Percentiles rank a stretch among this genome's conserved stretches.
These are phyloP conservation scores for Sinodicranocentrus sp. DNA, from an alignment of 2,888 invertebrate species.

Conservation along the genomic window DNA sequence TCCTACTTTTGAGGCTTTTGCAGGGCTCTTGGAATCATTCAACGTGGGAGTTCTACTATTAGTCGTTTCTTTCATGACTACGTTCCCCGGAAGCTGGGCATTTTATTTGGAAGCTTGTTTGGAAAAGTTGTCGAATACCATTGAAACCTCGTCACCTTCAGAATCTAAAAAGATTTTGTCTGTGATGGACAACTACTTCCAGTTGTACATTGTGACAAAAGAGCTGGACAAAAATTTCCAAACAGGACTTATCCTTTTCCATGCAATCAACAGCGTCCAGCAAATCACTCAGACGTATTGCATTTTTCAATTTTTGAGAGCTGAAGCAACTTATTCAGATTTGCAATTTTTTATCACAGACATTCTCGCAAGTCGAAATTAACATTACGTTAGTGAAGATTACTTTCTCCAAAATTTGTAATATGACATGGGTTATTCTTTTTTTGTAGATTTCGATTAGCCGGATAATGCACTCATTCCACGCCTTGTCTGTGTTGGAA, in stretches of 20 bases:
- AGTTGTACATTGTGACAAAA: background rate
- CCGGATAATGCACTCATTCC: background rate
- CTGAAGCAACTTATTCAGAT: background rate
- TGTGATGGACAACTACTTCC: background rate
- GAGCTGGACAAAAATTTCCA: background rate
- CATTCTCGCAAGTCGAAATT: background rate
- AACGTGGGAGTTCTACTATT: background rate
- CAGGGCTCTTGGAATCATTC: background rate
- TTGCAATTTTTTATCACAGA: background rate
- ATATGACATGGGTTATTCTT: background rate
- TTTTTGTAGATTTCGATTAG: background rate
- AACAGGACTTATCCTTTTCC: background rate
- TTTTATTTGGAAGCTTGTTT: background rate
- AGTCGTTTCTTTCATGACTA: background rate
- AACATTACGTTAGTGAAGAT: background rate
- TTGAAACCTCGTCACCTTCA: no score
- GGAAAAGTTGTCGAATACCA: background rate
- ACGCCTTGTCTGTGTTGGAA: constrained; percentile 5
- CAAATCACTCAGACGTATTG: constrained; percentile 15
- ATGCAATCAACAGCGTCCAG: background rate
- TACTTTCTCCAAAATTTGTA: background rate
- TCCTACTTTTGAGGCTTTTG: background rate
- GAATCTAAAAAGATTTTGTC: background rate
- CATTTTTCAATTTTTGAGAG: background rate
- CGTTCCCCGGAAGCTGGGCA: background rate